Base-by-base conservation (phyloP, 2,797 vertebrate genomes). In the Spheniscus humboldti region DNA sequence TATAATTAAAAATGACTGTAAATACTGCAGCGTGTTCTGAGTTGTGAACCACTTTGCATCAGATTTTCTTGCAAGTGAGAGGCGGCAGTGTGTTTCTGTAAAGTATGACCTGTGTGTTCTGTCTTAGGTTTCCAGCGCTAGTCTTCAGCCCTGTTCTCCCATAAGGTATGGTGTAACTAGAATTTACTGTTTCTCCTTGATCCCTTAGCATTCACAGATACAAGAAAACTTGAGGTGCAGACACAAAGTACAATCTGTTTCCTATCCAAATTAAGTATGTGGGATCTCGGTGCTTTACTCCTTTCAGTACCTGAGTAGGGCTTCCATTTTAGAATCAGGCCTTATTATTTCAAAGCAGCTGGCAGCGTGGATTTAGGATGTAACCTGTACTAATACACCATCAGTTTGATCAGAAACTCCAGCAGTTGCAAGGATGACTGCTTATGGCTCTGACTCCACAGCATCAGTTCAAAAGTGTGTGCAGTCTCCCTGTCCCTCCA, bases 241-340 rank as follows among this genome's bases (percentile, higher is more conserved):
- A 18, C 22, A 39, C 28, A 8, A 9, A 22, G 24, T 7, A 2
- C 4, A 10, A 0, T 10, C 23, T 43, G 39, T 30, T 74, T 53
- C 28, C 37, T 37, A 0, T 12, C 10, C 14, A 19, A 7, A 6
- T 47, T n/a, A 27, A 3, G 3, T 11, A 4, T 3, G 7, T 53
- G 10, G 57, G 10, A n/a, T 63, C n/a, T 71, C 28, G 35, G 37
- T 47, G 33, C 77, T 80, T 48, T 2, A 30, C 2, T 23, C 64
- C 13, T 12, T 45, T 11, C 2, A 6, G 18, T 8, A 7, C 23
- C 13, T 13, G 8, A 22, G 31, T 2, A 30, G 31, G 7, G 10
- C 15, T 91, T 74, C 45, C 7, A 2, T 37, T 68, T 89, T 47
- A 22, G 35, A n/a, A 27, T 37, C 6, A 3, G 18, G 3, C 33